Evolutionary conservation across 2,113 vertebrate genomes (phyloP).

Genomic region (Nothocercus nigrocapillus): DNA sequence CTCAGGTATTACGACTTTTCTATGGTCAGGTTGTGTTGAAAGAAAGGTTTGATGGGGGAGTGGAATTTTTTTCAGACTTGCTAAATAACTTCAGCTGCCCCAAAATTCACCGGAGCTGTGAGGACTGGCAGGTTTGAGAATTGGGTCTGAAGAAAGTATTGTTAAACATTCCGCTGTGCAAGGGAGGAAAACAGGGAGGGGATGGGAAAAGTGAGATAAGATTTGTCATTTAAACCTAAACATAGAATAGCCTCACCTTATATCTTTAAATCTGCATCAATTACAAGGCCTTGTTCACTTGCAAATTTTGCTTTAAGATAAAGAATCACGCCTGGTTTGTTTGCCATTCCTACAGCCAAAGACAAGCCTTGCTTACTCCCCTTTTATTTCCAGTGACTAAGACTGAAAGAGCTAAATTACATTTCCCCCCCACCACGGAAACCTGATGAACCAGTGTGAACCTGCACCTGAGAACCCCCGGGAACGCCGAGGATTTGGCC

Average conservation of each 20-base stretch:
- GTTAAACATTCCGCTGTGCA: constrained; percentile 2
- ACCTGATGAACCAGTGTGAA: constrained; percentile 67
- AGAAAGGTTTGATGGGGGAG: not conserved
- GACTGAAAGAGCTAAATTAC: constrained; percentile 62
- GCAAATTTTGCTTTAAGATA: constrained; percentile 65
- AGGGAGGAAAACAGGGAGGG: constrained; percentile 53
- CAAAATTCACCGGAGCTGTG: not conserved
- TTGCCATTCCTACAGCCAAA: constrained; percentile 53
- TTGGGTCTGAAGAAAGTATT: not conserved
- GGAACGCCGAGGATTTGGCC: not conserved
- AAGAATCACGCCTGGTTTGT: constrained; percentile 50
- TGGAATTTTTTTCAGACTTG: not conserved
- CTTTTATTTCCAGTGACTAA: constrained; percentile 61
- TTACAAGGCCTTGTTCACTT: constrained; percentile 58
- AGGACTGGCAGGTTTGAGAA: not conserved
- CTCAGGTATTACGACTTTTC: not conserved
- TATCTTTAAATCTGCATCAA: constrained; percentile 63
- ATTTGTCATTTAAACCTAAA: constrained; percentile 42
- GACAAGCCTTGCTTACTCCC: constrained; percentile 51
- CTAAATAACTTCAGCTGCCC: not conserved
- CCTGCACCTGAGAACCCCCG: constrained; percentile 58
- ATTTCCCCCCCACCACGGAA: constrained; percentile 50
- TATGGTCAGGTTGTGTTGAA: not conserved
- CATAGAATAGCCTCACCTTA: constrained; percentile 50
- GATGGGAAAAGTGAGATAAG: constrained; percentile 64